Evolutionary conservation across 23 tunicate species (phyloP).

Genomic region (Styela clava): DNA sequence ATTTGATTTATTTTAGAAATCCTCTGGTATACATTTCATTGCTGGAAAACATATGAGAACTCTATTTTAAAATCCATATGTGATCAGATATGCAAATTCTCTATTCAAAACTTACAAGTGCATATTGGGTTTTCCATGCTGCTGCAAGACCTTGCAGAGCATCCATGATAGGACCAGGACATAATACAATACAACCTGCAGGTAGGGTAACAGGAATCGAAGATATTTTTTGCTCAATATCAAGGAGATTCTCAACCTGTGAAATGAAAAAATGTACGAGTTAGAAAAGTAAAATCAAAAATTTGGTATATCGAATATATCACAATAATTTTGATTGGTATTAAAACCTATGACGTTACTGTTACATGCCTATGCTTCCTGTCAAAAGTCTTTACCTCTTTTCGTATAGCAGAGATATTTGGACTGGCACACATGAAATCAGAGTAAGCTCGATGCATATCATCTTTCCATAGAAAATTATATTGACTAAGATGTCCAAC

Average conservation of each 20-base stretch:
- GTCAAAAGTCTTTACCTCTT: constrained; percentile 76
- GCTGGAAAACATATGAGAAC: too few relatives aligned
- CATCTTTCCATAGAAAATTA: constrained; percentile 86
- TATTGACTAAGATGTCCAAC: constrained; percentile 61
- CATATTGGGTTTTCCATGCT: constrained; percentile 97
- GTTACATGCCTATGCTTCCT: too few relatives aligned
- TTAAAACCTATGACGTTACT: too few relatives aligned
- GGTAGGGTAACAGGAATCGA: constrained; percentile 63
- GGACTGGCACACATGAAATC: constrained; percentile 68
- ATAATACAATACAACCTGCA: constrained; percentile 81
- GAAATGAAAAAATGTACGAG: not conserved
- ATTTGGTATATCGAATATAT: not conserved
- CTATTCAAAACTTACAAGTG: constrained; percentile 59
- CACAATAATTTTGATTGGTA: too few relatives aligned
- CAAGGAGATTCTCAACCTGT: constrained; percentile 77
- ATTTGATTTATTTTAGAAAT: too few relatives aligned
- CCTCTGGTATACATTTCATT: too few relatives aligned
- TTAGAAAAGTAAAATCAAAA: not conserved
- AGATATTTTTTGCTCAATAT: constrained; percentile 78
- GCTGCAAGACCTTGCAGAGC: constrained; percentile 87
- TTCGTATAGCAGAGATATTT: constrained; percentile 58
- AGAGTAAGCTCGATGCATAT: constrained; percentile 70
- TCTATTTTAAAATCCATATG: too few relatives aligned
- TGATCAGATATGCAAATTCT: too few relatives aligned
- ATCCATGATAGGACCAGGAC: constrained; percentile 70